Evolutionary conservation across 2,888 invertebrate species (phyloP).

Genomic region (Rhorus exstirpatorius): DNA sequence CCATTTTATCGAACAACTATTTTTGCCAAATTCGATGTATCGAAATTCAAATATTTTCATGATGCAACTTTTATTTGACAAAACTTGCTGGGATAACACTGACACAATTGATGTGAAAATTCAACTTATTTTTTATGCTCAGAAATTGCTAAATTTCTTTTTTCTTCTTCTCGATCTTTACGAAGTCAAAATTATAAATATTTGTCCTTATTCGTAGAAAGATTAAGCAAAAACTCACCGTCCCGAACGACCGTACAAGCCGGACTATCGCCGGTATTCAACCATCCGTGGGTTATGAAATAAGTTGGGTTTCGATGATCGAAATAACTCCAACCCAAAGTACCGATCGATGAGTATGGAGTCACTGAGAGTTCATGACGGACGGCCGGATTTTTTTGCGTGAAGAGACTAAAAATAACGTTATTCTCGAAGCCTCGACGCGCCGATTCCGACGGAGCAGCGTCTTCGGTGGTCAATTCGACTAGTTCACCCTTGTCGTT

Average conservation of each 20-base stretch:
- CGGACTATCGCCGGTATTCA: background rate
- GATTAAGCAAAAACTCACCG: slow-evolving; percentile 7
- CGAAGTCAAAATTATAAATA: too few relatives aligned
- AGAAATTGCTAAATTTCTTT: too few relatives aligned
- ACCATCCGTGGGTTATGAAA: slow-evolving; percentile 44
- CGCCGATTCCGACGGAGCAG: background rate
- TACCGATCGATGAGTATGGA: background rate
- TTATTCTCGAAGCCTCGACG: background rate
- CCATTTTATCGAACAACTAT: too few relatives aligned
- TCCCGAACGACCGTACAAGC: background rate
- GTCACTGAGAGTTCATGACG: background rate
- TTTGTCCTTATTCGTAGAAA: background rate
- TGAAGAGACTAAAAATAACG: slow-evolving; percentile 27
- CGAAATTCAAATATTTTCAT: too few relatives aligned
- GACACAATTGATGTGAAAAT: too few relatives aligned
- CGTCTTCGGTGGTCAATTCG: slow-evolving; percentile 11
- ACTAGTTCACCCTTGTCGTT: slow-evolving; percentile 11
- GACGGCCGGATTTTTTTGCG: slow-evolving; percentile 1
- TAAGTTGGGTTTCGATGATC: slow-evolving; percentile 8
- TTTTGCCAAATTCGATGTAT: too few relatives aligned
- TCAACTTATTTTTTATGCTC: too few relatives aligned
- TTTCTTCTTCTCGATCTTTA: too few relatives aligned
- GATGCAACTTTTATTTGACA: too few relatives aligned
- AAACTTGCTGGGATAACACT: too few relatives aligned
- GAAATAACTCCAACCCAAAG: background rate